Conservation (phyloP, 2,888 invertebrate genomes). For the Latrodectus elegans region DNA sequence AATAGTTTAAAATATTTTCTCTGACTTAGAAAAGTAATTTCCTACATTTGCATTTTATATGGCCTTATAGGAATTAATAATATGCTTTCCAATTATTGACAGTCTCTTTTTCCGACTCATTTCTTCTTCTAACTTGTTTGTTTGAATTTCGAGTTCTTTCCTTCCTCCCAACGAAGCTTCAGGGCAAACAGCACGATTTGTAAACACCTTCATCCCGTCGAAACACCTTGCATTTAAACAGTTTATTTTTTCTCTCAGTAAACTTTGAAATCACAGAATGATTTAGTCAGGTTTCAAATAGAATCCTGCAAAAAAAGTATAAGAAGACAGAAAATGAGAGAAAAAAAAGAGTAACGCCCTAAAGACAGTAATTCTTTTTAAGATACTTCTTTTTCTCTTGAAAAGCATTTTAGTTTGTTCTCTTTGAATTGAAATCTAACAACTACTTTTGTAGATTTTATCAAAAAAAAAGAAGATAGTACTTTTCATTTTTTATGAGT, state of each 20-base stretch:
- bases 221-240: conserved; percentile 10
- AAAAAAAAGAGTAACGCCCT: neutral
- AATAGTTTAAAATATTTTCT: no score
- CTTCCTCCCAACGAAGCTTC: neutral
- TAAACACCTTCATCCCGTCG: conserved; percentile 8
- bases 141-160: neutral
- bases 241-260: neutral
- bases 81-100: conserved; percentile 19
- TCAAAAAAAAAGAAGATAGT: no score
- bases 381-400: no score
- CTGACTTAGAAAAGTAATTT: no score
- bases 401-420: no score
- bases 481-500: no score
- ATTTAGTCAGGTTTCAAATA: neutral
- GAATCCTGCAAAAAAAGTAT: neutral
- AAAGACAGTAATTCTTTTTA: conserved; percentile 6
- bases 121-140: conserved; percentile 2
- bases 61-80: neutral
- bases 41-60: neutral
- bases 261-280: conserved; percentile 14
- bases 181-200: neutral
- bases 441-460: no score
- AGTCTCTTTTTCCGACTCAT: conserved; percentile 1
- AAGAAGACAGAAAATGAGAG: neutral
- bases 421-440: no score